Evolutionary conservation across 2,113 vertebrate species (phyloP), one percentile per base, ranked within the genome.

Genomic region (Catagonus wagneri): DNA sequence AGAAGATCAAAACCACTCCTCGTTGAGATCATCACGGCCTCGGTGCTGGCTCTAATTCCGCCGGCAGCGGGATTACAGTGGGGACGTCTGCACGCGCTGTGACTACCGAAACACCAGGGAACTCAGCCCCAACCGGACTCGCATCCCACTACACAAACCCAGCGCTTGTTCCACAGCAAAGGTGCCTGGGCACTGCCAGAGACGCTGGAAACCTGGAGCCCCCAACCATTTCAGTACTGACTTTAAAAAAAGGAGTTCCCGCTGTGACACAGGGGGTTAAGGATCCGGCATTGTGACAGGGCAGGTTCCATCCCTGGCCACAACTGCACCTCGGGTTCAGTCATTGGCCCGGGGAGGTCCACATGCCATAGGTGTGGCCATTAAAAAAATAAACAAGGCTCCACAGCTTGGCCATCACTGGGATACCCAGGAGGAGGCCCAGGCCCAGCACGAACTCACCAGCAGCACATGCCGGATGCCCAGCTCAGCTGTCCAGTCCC

Each of bases 401-500:
- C 29, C 1, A 7, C 1, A 7, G 52, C 39, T 61, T 7, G 13
- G 20, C 44, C 7, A 4, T 22, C n/a, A 11, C 12, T 14, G 34
- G 29, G 81, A 27, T 0, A 3, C 7, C 65, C 78, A 52, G 23
- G 23, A 56, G 34, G 54, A 17, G 12, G 52, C 14, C 20, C 9
- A 0, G 39, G n/a, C 29, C 29, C 23, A 7, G 39, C 27, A 2
- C 1, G n/a, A 20, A 95, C 99, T 99, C 98, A 99, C 99, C 97
- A 99, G 98, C 93, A 99, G 98, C 80, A 99, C 99, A 14, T 99
- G 99, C 98, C 99, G 98, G 97, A 99, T 99, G 91, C 99, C 99
- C 39, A 99, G 98, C 88, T 99, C 99, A n/a, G 99, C 99, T 7
- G 99, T 99, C 99, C 99, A 99, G 98, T 99, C 99, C 95, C 98